A percentile compares a stretch with the other conserved stretches of the same genome.
phyloP scores from a whole-genome alignment of 2,888 invertebrate species.

The Latrodectus elegans region DNA sequence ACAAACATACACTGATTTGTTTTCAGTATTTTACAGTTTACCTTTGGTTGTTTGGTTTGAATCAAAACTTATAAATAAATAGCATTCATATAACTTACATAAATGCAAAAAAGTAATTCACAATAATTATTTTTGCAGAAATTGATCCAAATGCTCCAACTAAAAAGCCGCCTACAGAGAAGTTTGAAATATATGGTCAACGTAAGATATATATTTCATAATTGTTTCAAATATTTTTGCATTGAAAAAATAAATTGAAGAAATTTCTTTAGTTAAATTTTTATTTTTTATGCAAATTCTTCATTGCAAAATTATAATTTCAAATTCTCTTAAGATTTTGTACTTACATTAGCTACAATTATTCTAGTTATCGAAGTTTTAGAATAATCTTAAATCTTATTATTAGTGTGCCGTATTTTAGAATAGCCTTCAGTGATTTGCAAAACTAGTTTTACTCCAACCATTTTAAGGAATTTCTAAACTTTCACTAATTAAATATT shows the following conservation, averaged over 20 bases:
- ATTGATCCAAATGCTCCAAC: constrained; percentile 68
- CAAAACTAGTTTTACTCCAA: no score
- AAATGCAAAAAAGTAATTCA: background rate
- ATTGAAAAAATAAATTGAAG: background rate
- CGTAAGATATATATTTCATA: constrained; percentile 45
- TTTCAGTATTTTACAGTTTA: no score
- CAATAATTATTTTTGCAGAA: constrained; percentile 49
- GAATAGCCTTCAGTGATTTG: no score
- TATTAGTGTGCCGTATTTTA: background rate
- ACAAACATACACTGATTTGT: no score
- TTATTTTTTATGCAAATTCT: background rate
- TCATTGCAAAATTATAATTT: background rate
- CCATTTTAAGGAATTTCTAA: no score
- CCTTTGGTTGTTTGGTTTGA: no score
- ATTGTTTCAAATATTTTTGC: background rate
- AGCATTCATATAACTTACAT: no score
- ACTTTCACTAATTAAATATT: no score
- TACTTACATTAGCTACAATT: background rate
- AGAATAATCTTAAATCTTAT: background rate
- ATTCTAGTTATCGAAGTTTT: background rate
- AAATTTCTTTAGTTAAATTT: background rate
- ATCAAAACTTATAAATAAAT: no score
- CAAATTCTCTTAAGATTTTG: background rate
- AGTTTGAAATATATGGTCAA: constrained; percentile 68
- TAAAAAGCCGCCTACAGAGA: constrained; percentile 63